These are phyloP conservation scores for Crioceris asparagi DNA, from an alignment of 2,888 invertebrate species.

Conservation along the genomic window DNA sequence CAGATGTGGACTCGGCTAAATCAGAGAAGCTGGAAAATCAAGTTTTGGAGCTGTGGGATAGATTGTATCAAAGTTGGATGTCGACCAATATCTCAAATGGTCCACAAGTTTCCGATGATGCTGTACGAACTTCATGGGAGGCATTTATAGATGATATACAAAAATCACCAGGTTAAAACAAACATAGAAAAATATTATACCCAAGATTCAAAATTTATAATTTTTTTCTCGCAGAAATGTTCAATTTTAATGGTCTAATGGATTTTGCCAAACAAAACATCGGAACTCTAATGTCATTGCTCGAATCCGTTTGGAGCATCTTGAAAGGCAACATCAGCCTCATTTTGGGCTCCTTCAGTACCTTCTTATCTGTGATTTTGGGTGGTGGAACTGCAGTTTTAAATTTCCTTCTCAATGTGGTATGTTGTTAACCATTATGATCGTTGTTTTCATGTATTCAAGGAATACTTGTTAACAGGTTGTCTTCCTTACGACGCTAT, in stretches of 20 bases:
- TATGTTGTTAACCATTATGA: constrained; percentile 39
- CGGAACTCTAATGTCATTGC: constrained; percentile 75
- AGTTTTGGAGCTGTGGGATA: constrained; percentile 86
- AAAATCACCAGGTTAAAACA: constrained; percentile 71
- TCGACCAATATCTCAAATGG: constrained; percentile 54
- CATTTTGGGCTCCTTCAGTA: constrained; percentile 71
- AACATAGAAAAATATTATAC: too few relatives aligned
- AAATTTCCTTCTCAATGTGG: constrained; percentile 76
- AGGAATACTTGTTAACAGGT: constrained; percentile 49
- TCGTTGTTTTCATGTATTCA: neutral
- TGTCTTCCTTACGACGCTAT: constrained; percentile 92
- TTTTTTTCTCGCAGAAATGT: constrained; percentile 44
- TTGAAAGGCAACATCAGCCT: constrained; percentile 87
- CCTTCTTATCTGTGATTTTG: constrained; percentile 76
- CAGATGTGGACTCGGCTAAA: constrained; percentile 70
- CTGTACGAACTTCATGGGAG: constrained; percentile 64
- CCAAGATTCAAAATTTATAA: too few relatives aligned
- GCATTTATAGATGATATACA: constrained; percentile 59
- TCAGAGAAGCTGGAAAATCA: constrained; percentile 77
- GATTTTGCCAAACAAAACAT: constrained; percentile 84
- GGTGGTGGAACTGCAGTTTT: constrained; percentile 85
- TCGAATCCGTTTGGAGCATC: constrained; percentile 80
- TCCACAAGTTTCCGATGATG: constrained; percentile 62
- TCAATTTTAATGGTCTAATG: constrained; percentile 62
- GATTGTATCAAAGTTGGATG: constrained; percentile 88